A percentile compares a stretch with the other conserved stretches of the same genome.
These are phyloP conservation scores for Hippopotamyrus pictus DNA, from an alignment of 2,797 vertebrate genomes.

Conservation along the genomic window DNA sequence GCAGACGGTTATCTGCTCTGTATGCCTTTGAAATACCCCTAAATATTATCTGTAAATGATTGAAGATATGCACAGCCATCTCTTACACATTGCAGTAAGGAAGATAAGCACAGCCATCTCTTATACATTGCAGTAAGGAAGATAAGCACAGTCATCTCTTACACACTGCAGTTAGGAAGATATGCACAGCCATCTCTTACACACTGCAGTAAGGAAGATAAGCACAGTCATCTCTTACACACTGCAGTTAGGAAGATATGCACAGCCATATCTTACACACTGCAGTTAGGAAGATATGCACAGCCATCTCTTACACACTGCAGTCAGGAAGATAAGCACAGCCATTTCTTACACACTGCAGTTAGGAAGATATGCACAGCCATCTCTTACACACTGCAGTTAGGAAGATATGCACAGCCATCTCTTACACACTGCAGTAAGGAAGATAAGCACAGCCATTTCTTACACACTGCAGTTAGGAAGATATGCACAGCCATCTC, in stretches of 20 bases:
- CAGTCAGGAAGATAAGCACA: conserved; percentile 47
- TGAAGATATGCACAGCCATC: conserved; percentile 45
- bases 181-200: conserved; percentile 36
- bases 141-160: conserved; percentile 44
- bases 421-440: conserved; percentile 2
- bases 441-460: conserved; percentile 44
- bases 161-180: conserved; percentile 38
- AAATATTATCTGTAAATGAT: conserved; percentile 29
- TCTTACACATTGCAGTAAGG: conserved; percentile 29
- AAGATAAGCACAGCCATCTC: conserved; percentile 52
- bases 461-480: conserved; percentile 29
- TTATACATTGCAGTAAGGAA: background rate
- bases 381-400: conserved; percentile 25
- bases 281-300: conserved; percentile 21
- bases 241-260: conserved; percentile 47
- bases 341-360: too few relatives aligned
- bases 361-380: conserved; percentile 38
- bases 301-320: conserved; percentile 40
- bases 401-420: conserved; percentile 40
- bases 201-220: conserved; percentile 13
- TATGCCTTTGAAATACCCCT: conserved; percentile 26
- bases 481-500: conserved; percentile 45
- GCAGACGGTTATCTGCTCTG: conserved; percentile 14
- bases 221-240: conserved; percentile 44
- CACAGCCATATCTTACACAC: background rate